Evolutionary conservation across 2,113 vertebrate genomes (phyloP).

Genomic region (Chauna torquata): DNA sequence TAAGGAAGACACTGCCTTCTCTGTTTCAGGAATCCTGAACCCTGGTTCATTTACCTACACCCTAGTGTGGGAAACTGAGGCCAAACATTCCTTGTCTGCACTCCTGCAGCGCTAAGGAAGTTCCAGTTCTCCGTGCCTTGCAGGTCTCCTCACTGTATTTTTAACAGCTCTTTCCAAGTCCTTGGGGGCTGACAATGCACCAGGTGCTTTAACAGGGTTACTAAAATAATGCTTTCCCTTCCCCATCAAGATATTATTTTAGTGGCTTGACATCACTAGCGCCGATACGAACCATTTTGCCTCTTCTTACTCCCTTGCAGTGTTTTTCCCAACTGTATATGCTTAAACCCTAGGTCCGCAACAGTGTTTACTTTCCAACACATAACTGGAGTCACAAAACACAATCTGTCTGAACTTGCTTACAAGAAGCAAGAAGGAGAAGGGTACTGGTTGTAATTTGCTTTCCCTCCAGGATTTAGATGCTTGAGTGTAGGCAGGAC

Average conservation of each 20-base stretch:
- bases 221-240: too few species aligned
- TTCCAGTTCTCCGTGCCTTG: too few species aligned
- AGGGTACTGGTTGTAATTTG: accelerated
- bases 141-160: not conserved
- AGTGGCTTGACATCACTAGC: not conserved
- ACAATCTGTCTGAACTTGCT: not conserved
- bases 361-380: not conserved
- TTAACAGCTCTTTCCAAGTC: not conserved
- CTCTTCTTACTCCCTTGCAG: not conserved
- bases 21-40: not conserved
- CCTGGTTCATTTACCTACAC: not conserved
- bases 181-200: not conserved
- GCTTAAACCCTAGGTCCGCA: not conserved
- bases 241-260: not conserved
- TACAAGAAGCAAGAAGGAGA: not conserved
- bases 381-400: not conserved
- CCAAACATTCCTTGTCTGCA: not conserved
- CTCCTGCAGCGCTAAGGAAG: accelerated
- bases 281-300: not conserved
- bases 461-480: not conserved
- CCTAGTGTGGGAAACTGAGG: accelerated
- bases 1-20: not conserved
- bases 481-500: not conserved
- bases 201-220: not conserved
- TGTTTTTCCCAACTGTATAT: not conserved